Evolutionary conservation across 1,140 invertebrate genomes (phyloP).

Genomic region (Pogonognathellus flavescens): DNA sequence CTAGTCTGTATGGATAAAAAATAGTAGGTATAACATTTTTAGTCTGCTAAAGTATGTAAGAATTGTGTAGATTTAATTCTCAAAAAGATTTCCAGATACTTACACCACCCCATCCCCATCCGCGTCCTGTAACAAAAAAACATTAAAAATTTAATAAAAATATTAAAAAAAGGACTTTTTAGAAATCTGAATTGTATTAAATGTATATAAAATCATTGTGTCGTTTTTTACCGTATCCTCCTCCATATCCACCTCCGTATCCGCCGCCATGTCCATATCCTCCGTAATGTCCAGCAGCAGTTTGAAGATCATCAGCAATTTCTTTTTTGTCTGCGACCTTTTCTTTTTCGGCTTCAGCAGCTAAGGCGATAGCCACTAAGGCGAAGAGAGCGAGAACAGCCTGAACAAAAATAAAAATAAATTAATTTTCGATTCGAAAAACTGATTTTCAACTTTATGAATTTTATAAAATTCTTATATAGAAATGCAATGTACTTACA

Average conservation of each 20-base stretch:
- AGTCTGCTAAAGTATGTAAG: too few species aligned
- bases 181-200: not conserved
- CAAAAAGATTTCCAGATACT: too few species aligned
- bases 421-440: too few species aligned
- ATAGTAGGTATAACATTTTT: too few species aligned
- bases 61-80: too few species aligned
- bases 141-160: not conserved
- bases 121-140: not conserved
- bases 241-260: too few species aligned
- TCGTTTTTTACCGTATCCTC: too few species aligned
- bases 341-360: not conserved
- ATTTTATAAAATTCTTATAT: too few species aligned
- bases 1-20: too few species aligned
- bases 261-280: too few species aligned
- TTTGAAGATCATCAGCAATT: not conserved
- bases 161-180: not conserved
- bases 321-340: not conserved
- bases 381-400: not conserved
- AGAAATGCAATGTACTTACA: constrained; percentile 3
- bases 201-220: not conserved
- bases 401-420: not conserved
- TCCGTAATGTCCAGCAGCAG: constrained; percentile 6
- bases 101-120: too few species aligned
- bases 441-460: too few species aligned
- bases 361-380: not conserved